A percentile compares a stretch with the other conserved stretches of the same genome.
These are phyloP conservation scores for Cyclophora punctaria DNA, from an alignment of 2,888 invertebrate species.

Conservation along the genomic window DNA sequence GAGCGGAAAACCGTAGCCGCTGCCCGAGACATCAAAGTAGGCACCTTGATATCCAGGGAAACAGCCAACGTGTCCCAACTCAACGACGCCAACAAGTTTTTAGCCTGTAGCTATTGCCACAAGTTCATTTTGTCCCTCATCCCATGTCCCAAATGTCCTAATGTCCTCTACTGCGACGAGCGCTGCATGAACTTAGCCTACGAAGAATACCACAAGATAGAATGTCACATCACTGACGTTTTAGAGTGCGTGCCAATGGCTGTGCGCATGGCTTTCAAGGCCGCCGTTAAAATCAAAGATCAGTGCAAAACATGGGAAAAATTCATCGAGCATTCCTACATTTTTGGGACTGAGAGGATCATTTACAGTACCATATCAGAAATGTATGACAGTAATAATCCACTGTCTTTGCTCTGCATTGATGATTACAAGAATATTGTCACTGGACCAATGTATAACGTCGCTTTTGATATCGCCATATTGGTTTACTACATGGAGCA, in stretches of 20 bases:
- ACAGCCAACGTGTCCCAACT: background rate
- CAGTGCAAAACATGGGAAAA: too few species aligned
- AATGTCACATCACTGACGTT: background rate
- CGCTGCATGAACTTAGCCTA: background rate
- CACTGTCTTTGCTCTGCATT: too few species aligned
- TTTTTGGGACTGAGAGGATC: too few species aligned
- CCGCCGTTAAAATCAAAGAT: too few species aligned
- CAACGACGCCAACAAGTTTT: background rate
- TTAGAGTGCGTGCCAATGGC: background rate
- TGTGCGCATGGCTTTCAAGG: too few species aligned
- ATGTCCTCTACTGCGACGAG: constrained; percentile 2
- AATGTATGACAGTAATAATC: too few species aligned
- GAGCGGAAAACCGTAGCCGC: constrained; percentile 1
- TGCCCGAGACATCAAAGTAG: background rate
- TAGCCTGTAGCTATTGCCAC: constrained; percentile 4
- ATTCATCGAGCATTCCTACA: too few species aligned
- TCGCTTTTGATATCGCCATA: too few species aligned
- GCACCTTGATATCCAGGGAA: constrained; percentile 3
- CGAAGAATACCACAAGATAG: constrained; percentile 6
- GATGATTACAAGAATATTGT: too few species aligned
- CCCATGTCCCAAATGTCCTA: constrained; percentile 3
- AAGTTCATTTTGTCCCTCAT: background rate
- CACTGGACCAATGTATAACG: too few species aligned
- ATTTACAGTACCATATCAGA: too few species aligned
- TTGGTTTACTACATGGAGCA: too few species aligned